Conservation (phyloP, 2,797 vertebrate genomes). For the Coracias cyanogaster region DNA sequence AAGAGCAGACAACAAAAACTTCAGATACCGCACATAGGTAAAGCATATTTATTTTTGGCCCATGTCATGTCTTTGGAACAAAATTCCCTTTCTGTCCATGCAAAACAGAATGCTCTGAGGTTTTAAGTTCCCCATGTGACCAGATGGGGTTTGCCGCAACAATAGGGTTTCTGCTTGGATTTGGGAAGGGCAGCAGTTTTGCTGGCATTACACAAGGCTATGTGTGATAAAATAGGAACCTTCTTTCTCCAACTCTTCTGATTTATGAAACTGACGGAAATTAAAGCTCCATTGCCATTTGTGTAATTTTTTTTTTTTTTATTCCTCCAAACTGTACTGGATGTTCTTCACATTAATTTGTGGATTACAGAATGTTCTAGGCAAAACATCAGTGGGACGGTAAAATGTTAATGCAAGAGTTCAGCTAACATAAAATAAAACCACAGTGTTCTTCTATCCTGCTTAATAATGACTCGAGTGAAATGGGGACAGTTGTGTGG, state of each 20-base stretch:
- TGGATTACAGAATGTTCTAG: conserved; percentile 77
- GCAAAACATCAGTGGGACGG: conserved; percentile 72
- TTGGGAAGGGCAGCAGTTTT: conserved; percentile 62
- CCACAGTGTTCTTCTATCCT: conserved; percentile 66
- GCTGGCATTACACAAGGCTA: conserved; percentile 23
- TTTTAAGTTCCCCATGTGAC: conserved; percentile 60
- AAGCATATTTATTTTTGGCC: background rate
- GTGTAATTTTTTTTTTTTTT: conserved; percentile 43
- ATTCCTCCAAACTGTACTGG: conserved; percentile 54
- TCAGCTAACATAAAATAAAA: conserved; percentile 65
- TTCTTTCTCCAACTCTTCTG: conserved; percentile 49
- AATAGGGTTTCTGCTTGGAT: conserved; percentile 65
- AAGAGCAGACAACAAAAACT: background rate
- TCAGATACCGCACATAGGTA: background rate
- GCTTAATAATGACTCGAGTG: conserved; percentile 64
- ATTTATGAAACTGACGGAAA: conserved; percentile 64
- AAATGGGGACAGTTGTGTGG: conserved; percentile 70
- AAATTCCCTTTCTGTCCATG: background rate
- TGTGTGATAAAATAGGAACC: conserved; percentile 70
- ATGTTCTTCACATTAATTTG: conserved; percentile 75
- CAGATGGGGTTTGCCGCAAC: conserved; percentile 55
- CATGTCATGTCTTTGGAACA: background rate
- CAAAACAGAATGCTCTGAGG: conserved; percentile 6
- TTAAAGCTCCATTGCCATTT: conserved; percentile 58
- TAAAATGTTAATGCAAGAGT: conserved; percentile 69